These are phyloP conservation scores for Rhyacophila evoluta DNA, from an alignment of 2,888 invertebrate genomes.

Conservation along the genomic window DNA sequence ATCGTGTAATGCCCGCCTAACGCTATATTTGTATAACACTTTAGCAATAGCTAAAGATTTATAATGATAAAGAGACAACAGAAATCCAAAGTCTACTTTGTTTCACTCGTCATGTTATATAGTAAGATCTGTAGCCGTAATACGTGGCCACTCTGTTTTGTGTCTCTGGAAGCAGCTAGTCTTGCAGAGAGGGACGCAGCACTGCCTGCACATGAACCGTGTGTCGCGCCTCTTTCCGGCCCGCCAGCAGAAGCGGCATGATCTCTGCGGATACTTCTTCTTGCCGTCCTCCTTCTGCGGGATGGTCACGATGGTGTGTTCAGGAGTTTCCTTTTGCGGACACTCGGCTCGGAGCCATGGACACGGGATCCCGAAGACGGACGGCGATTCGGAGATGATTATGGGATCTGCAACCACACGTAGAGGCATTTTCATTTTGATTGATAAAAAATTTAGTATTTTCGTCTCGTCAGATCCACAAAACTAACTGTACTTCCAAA, in stretches of 20 bases:
- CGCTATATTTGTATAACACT: too few species aligned
- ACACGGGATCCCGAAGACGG: conserved; percentile 57
- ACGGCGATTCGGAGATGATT: conserved; percentile 67
- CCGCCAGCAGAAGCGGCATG: conserved; percentile 69
- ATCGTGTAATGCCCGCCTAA: too few species aligned
- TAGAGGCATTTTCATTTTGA: conserved; percentile 60
- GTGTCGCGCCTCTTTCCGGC: conserved; percentile 67
- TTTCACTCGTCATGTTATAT: not conserved
- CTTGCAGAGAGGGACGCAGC: conserved; percentile 69
- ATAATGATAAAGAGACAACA: too few species aligned
- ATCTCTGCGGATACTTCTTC: conserved; percentile 69
- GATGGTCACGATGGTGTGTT: conserved; percentile 66
- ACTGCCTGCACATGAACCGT: conserved; percentile 68
- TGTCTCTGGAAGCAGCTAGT: conserved; percentile 69
- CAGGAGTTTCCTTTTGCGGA: conserved; percentile 56
- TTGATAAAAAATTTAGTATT: too few species aligned
- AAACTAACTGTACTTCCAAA: too few species aligned
- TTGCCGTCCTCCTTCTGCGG: conserved; percentile 71
- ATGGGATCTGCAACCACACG: conserved; percentile 71
- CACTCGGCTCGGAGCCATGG: conserved; percentile 56
- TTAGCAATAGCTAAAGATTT: too few species aligned
- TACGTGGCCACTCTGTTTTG: conserved; percentile 54
- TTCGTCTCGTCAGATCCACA: too few species aligned
- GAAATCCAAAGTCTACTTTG: too few species aligned
- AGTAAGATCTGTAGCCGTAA: not conserved